Conservation (phyloP, 2,113 vertebrate species). For the Rattus norvegicus region GRCr8 NC_086024.1:87564501-87565000, state of each 20-base stretch:
- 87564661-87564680: neutral
- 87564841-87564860: neutral
- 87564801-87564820: neutral
- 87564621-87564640: neutral
- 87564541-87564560: slow-evolving; percentile 13
- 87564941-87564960: neutral
- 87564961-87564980: neutral
- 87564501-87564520: neutral
- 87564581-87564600: neutral
- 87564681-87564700: neutral
- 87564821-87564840: neutral
- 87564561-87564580: neutral
- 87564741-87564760: neutral
- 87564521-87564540: neutral
- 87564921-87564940: neutral
- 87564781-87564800: neutral
- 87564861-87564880: slow-evolving; percentile 4
- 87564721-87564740: neutral
- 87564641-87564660: neutral
- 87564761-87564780: neutral
- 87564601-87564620: neutral
- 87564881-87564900: neutral
- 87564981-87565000: neutral
- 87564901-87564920: neutral
- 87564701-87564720: neutral